Evolutionary conservation across 2,888 invertebrate species (phyloP).

Genomic region (Cataglyphis livida): DNA sequence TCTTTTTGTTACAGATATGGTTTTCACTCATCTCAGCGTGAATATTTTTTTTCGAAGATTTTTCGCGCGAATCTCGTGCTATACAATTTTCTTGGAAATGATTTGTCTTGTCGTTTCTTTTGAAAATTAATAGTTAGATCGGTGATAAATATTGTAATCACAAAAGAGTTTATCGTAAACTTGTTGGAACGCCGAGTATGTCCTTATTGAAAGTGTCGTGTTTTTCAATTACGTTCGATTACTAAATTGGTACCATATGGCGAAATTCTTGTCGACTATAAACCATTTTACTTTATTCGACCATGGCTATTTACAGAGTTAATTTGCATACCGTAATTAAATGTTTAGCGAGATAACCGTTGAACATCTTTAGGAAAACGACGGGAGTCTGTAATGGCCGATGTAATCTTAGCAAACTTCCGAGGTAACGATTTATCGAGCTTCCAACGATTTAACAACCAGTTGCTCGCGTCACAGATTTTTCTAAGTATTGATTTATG

Average conservation of each 20-base stretch:
- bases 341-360: conserved; percentile 36
- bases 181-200: neutral
- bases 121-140: neutral
- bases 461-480: conserved; percentile 7
- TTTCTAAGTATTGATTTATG: conserved; percentile 34
- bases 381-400: conserved; percentile 36
- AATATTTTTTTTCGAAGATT: neutral
- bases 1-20: neutral
- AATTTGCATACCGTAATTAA: conserved; percentile 50
- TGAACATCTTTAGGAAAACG: conserved; percentile 47
- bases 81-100: neutral
- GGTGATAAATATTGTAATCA: neutral
- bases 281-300: conserved; percentile 34
- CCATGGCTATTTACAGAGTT: conserved; percentile 15
- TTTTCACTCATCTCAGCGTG: neutral
- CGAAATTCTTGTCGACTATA: conserved; percentile 8
- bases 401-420: conserved; percentile 35
- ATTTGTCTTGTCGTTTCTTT: neutral
- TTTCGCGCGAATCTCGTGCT: neutral
- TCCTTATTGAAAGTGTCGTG: conserved; percentile 25
- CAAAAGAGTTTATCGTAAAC: neutral
- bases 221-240: conserved; percentile 42
- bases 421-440: conserved; percentile 40
- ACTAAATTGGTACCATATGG: conserved; percentile 26
- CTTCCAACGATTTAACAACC: conserved; percentile 15